phyloP scores from a whole-genome alignment of 2,113 vertebrate genomes.

The Trichomycterus rosablanca region DNA sequence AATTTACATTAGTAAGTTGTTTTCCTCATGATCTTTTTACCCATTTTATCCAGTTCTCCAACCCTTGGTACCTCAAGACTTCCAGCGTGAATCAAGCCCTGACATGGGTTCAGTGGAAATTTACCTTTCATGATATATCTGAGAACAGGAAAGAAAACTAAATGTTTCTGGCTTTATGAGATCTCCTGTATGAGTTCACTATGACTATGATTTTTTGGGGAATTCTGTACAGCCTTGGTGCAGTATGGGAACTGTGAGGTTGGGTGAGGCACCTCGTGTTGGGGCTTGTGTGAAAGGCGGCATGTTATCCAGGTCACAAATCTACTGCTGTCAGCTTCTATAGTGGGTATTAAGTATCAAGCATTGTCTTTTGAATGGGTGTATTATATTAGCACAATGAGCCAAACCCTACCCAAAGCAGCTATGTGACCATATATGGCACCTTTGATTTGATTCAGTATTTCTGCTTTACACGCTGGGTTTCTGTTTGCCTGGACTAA shows the following conservation, averaged over 20 bases:
- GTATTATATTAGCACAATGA: neutral
- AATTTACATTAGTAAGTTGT: no score
- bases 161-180: conserved; percentile 33
- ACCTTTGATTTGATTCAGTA: neutral
- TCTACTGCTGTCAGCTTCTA: conserved; percentile 2
- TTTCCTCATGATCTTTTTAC: no score
- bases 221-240: conserved; percentile 14
- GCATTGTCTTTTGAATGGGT: neutral
- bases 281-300: conserved; percentile 14
- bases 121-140: no score
- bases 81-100: no score
- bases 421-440: neutral
- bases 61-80: no score
- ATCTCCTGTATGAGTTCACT: conserved; percentile 1
- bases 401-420: neutral
- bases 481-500: conserved; percentile 2
- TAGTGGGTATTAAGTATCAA: conserved; percentile 1
- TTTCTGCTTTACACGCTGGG: neutral
- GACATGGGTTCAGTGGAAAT: no score
- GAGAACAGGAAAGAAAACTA: no score
- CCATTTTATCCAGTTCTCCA: no score
- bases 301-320: conserved; percentile 12
- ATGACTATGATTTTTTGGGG: no score
- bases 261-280: conserved; percentile 26
- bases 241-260: conserved; percentile 1